These are phyloP conservation scores for Bovichtus diacanthus DNA, from an alignment of 2,797 vertebrate species.

Conservation along the genomic window DNA sequence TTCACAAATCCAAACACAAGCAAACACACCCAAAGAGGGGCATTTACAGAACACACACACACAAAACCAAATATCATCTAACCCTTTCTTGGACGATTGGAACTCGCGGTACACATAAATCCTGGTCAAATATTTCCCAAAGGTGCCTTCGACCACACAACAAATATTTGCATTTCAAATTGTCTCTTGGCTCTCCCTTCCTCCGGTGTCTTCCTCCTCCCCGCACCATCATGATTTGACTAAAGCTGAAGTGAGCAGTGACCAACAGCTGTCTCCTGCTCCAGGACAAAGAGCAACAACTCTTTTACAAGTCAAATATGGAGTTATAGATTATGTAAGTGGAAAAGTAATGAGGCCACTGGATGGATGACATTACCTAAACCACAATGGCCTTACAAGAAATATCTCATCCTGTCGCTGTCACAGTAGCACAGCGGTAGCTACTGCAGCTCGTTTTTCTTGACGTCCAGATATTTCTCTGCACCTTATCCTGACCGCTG, in stretches of 20 bases:
- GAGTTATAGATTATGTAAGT: slow-evolving; percentile 26
- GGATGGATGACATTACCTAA: slow-evolving; percentile 47
- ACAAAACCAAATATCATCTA: slow-evolving; percentile 9
- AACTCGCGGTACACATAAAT: neutral
- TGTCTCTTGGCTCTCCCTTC: slow-evolving; percentile 18
- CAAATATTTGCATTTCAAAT: slow-evolving; percentile 71
- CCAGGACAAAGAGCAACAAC: slow-evolving; percentile 6
- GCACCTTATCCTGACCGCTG: neutral
- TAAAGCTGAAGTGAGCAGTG: slow-evolving; percentile 25
- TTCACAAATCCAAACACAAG: slow-evolving; percentile 23
- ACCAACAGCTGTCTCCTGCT: slow-evolving; percentile 17
- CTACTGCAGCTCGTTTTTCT: neutral
- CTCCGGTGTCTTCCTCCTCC: slow-evolving; percentile 1
- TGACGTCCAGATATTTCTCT: neutral
- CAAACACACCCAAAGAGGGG: slow-evolving; percentile 20
- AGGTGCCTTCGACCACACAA: neutral
- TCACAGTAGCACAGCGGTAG: neutral
- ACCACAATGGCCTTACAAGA: slow-evolving; percentile 35
- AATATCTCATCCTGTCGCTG: slow-evolving; percentile 23
- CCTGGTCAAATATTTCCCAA: neutral
- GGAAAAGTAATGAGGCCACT: slow-evolving; percentile 45
- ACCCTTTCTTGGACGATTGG: neutral
- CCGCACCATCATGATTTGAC: slow-evolving; percentile 44
- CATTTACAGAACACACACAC: slow-evolving; percentile 4
- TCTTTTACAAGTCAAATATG: slow-evolving; percentile 61